Conservation (phyloP, 1,140 invertebrate species). For the Euura lappo region DNA sequence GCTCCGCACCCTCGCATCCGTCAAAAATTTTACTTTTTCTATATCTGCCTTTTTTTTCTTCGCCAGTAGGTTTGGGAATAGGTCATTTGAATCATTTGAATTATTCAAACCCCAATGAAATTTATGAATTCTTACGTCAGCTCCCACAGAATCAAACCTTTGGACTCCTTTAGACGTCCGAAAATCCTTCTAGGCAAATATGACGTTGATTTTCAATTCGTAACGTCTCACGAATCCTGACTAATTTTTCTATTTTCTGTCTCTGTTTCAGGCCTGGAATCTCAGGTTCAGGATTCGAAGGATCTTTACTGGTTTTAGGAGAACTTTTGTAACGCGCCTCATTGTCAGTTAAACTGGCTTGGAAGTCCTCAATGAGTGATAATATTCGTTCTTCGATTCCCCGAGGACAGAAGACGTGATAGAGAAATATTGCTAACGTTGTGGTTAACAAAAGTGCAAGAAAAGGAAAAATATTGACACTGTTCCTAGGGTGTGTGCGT, state of each 20-base stretch:
- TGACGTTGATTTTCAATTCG: conserved; percentile 16
- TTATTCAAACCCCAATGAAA: neutral
- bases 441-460: too few species aligned
- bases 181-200: conserved; percentile 5
- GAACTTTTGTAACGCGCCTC: conserved; percentile 13
- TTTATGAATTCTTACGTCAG: neutral
- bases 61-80: neutral
- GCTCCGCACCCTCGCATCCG: conserved; percentile 53
- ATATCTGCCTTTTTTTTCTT: neutral
- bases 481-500: neutral
- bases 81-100: conserved; percentile 8
- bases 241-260: conserved; percentile 11
- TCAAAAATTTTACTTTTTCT: conserved; percentile 40
- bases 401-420: neutral
- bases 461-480: too few species aligned
- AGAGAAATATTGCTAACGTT: neutral
- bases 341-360: too few species aligned
- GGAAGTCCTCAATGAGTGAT: too few species aligned
- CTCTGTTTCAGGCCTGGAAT: conserved; percentile 45
- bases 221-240: neutral
- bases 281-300: conserved; percentile 50
- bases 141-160: too few species aligned
- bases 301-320: conserved; percentile 52
- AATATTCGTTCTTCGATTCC: too few species aligned
- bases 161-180: too few species aligned